Percentiles rank a stretch among this genome's conserved stretches.
These are phyloP conservation scores for Tachina lurida DNA, from an alignment of 2,888 invertebrate genomes.

Conservation along the genomic window DNA sequence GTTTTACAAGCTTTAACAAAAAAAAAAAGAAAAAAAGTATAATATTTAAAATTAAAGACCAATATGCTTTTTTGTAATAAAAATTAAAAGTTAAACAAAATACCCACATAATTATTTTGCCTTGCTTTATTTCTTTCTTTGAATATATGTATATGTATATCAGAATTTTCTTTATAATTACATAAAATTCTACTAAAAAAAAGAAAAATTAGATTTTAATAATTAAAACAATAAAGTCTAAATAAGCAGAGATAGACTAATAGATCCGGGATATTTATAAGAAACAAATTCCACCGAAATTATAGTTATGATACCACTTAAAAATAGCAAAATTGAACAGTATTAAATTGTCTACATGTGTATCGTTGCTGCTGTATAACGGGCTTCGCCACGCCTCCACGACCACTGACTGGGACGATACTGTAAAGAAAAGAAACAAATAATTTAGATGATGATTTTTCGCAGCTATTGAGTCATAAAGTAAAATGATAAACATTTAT, in stretches of 20 bases:
- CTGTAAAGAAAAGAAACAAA: constrained; percentile 83
- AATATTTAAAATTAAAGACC: constrained; percentile 10
- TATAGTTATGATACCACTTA: constrained; percentile 26
- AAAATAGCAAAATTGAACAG: constrained; percentile 37
- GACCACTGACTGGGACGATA: constrained; percentile 97
- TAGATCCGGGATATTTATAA: neutral
- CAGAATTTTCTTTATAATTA: constrained; percentile 48
- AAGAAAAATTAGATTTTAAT: constrained; percentile 8
- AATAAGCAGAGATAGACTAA: neutral
- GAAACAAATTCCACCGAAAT: constrained; percentile 19
- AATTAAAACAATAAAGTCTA: constrained; percentile 2
- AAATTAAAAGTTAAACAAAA: constrained; percentile 21
- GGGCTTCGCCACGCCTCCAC: constrained; percentile 95
- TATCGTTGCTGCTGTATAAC: constrained; percentile 97
- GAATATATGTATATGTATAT: constrained; percentile 8
- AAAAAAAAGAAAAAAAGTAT: neutral
- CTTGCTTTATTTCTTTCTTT: constrained; percentile 12
- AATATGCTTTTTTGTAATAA: constrained; percentile 16
- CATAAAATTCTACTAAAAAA: constrained; percentile 50
- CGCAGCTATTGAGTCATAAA: neutral
- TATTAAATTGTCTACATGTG: constrained; percentile 88
- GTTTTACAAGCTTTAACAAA: neutral
- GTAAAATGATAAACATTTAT: neutral
- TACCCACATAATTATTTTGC: constrained; percentile 24
- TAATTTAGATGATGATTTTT: neutral